These are phyloP conservation scores for Ariopsis seemanni DNA, from an alignment of 2,113 vertebrate genomes.

Conservation along the genomic window DNA sequence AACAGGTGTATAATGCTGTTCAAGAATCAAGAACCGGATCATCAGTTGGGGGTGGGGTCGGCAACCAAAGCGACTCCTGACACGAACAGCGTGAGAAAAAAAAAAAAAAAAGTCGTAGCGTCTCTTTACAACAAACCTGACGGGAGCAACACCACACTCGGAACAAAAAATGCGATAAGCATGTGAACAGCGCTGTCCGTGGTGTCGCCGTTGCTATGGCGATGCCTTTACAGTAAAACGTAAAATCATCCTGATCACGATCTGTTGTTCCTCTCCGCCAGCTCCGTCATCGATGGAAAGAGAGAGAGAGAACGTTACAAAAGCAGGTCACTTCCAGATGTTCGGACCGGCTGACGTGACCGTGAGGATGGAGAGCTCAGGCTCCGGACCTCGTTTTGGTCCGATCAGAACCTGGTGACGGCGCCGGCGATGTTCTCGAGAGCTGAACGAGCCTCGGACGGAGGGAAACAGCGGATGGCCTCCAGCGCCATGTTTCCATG, in stretches of 20 bases:
- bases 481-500: conserved; percentile 92
- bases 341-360: background rate
- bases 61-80: background rate
- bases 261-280: background rate
- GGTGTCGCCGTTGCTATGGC: background rate
- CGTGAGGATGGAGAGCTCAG: background rate
- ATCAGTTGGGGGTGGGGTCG: background rate
- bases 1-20: background rate
- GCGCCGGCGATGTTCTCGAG: conserved; percentile 94
- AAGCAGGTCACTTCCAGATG: background rate
- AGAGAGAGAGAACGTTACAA: background rate
- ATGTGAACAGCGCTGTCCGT: background rate
- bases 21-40: background rate
- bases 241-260: background rate
- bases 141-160: background rate
- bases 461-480: conserved; percentile 89
- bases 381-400: conserved; percentile 40
- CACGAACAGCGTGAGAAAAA: background rate
- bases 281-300: background rate
- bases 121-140: background rate
- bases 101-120: too few species aligned
- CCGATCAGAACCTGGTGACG: conserved; percentile 83
- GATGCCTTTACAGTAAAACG: background rate
- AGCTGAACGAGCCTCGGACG: conserved; percentile 91
- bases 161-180: background rate